phyloP scores from a whole-genome alignment of 2,113 vertebrate genomes.

The Phasianus colchicus region DNA sequence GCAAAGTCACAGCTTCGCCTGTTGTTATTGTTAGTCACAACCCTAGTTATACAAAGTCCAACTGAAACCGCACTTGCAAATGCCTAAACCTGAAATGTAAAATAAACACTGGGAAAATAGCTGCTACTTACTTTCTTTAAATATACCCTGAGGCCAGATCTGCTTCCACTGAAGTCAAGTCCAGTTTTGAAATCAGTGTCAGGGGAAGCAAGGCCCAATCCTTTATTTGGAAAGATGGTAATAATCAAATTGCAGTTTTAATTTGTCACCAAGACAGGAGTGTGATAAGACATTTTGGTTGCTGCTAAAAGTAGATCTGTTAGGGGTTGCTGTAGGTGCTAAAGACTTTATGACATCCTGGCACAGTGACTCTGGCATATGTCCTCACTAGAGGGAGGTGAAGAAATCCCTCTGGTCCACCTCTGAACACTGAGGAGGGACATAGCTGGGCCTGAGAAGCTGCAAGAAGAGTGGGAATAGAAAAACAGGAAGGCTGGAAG shows the following conservation, averaged over 20 bases:
- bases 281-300: constrained; percentile 35
- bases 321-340: constrained; percentile 35
- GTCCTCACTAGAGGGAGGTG: background rate
- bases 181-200: background rate
- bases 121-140: constrained; percentile 45
- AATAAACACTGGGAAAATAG: constrained; percentile 52
- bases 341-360: constrained; percentile 47
- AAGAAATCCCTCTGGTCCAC: constrained; percentile 35
- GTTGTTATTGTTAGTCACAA: constrained; percentile 49
- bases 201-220: background rate
- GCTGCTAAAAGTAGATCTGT: constrained; percentile 39
- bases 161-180: constrained; percentile 6
- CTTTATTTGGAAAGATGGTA: constrained; percentile 37
- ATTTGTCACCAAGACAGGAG: constrained; percentile 52
- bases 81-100: constrained; percentile 57
- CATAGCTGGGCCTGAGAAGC: background rate
- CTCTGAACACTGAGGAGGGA: background rate
- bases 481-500: constrained; percentile 54
- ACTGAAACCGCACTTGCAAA: constrained; percentile 35
- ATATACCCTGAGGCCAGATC: background rate
- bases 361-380: constrained; percentile 7
- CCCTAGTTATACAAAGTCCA: constrained; percentile 39
- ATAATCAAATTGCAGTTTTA: constrained; percentile 50
- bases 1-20: constrained; percentile 16
- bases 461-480: constrained; percentile 5